Percentiles rank a stretch among this genome's conserved stretches.
Evolutionary conservation across 2,797 vertebrate genomes (phyloP).

Genomic region (Alcedo quadribrachys): DNA sequence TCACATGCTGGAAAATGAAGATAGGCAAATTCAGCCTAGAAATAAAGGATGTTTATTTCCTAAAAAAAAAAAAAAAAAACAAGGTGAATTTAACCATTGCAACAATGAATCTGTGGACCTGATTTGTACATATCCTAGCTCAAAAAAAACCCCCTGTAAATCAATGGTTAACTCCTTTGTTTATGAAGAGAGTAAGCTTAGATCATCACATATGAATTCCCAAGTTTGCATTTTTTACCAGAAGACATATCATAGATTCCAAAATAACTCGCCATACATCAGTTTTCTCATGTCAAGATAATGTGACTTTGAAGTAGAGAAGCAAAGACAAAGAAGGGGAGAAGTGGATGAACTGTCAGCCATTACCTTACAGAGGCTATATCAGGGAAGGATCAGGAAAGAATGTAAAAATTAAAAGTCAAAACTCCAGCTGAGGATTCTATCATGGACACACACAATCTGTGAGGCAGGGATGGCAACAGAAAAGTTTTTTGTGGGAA

Average conservation of each 20-base stretch:
- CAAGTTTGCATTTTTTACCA: neutral
- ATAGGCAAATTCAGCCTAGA: neutral
- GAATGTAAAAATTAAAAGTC: neutral
- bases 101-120: neutral
- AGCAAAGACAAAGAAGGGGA: neutral
- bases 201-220: neutral
- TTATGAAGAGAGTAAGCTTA: neutral
- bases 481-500: neutral
- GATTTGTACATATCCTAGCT: neutral
- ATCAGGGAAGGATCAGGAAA: neutral
- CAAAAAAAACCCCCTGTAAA: neutral
- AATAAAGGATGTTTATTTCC: neutral
- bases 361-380: neutral
- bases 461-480: neutral
- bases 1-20: neutral
- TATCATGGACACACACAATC: neutral
- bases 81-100: neutral
- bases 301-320: neutral
- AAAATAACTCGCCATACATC: rapidly evolving
- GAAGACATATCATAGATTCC: neutral
- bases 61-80: neutral
- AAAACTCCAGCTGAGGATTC: neutral
- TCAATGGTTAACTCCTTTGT: neutral
- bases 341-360: neutral
- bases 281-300: neutral